Evolutionary conservation across 2,888 invertebrate species (phyloP).

Genomic region (Alsophila aescularia): DNA sequence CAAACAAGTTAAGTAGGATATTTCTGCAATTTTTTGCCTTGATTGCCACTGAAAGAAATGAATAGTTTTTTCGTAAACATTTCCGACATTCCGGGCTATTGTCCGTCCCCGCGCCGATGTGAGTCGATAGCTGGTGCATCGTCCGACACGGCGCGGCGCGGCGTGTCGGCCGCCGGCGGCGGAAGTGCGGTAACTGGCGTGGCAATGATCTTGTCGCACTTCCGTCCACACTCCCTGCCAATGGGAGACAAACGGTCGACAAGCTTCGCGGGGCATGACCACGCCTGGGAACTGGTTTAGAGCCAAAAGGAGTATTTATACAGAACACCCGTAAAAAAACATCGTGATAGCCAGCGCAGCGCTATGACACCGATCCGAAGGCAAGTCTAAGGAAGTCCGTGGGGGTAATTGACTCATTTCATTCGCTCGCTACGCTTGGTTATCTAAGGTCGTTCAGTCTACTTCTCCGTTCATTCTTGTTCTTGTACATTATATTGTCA

Average conservation of each 20-base stretch:
- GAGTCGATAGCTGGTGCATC: conserved; percentile 1
- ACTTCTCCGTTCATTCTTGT: no score
- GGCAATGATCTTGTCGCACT: conserved; percentile 21
- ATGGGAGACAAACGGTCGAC: background rate
- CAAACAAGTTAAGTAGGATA: no score
- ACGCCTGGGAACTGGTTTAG: background rate
- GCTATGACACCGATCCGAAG: no score
- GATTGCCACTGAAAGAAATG: background rate
- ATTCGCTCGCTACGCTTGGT: no score
- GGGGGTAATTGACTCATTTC: no score
- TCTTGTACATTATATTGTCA: no score
- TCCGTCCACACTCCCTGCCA: background rate
- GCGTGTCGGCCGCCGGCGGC: background rate
- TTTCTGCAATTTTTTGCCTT: no score
- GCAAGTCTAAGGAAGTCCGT: no score
- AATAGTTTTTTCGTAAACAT: conserved; percentile 1
- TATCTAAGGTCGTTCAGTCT: no score
- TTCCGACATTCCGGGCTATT: conserved; percentile 13
- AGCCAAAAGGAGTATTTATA: no score
- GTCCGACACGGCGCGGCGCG: background rate
- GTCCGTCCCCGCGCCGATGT: conserved; percentile 3
- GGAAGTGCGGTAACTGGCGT: conserved; percentile 10
- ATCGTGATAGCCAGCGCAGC: no score
- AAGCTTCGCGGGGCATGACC: background rate
- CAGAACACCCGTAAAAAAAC: no score